Percentiles rank a stretch among this genome's conserved stretches.
Conservation (phyloP, 2,797 vertebrate genomes). For the Lacerta agilis region DNA sequence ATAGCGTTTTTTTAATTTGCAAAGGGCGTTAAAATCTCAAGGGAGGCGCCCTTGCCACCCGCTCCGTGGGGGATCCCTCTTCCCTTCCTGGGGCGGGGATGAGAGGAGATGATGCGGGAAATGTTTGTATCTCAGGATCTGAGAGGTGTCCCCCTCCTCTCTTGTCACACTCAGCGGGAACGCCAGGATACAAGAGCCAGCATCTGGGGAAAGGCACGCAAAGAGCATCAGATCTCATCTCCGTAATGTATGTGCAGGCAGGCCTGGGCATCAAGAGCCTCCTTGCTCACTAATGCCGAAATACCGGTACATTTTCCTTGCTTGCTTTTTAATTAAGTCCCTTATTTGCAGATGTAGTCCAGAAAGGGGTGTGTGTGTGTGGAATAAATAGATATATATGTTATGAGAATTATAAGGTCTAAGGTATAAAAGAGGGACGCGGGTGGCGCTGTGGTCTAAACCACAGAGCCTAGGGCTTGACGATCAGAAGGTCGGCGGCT, state of each 20-base stretch:
- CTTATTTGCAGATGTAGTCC: too few relatives aligned
- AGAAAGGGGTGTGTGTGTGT: too few relatives aligned
- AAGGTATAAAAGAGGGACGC: too few relatives aligned
- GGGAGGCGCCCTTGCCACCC: neutral
- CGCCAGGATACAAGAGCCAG: neutral
- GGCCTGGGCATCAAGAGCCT: neutral
- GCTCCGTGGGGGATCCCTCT: neutral
- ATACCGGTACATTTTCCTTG: too few relatives aligned
- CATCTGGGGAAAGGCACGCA: neutral
- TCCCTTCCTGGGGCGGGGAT: neutral
- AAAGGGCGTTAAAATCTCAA: neutral
- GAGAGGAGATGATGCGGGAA: neutral
- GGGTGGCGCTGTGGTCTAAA: too few relatives aligned
- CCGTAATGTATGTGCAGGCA: neutral
- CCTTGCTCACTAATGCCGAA: neutral
- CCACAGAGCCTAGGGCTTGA: too few relatives aligned
- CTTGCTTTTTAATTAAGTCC: too few relatives aligned
- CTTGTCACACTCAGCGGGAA: accelerated
- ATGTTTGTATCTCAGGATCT: too few relatives aligned
- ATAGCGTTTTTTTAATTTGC: neutral
- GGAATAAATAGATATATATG: too few relatives aligned
- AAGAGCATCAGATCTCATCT: neutral
- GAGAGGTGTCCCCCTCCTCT: neutral
- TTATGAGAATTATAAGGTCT: too few relatives aligned
- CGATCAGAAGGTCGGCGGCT: too few relatives aligned